A percentile compares a stretch with the other conserved stretches of the same genome.
Conservation (phyloP, 2,113 vertebrate species). For the Tichodroma muraria region DNA sequence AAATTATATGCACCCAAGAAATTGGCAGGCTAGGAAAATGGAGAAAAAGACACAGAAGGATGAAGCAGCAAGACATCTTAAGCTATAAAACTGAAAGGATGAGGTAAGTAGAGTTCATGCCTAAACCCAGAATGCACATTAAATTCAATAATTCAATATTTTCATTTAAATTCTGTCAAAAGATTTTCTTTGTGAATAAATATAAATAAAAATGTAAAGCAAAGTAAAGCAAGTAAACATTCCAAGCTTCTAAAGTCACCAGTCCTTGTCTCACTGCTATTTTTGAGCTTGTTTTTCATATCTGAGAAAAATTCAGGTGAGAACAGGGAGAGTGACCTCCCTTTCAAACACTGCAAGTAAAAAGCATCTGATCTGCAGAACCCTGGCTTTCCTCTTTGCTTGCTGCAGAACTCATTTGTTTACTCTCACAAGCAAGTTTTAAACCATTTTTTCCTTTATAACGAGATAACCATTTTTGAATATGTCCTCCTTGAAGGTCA, state of each 20-base stretch:
- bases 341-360: not conserved
- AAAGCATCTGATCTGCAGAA: not conserved
- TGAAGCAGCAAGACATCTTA: not conserved
- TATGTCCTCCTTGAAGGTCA: not conserved
- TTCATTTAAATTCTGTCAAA: not conserved
- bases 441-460: not conserved
- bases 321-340: not conserved
- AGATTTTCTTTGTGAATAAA: not conserved
- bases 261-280: not conserved
- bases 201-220: not conserved
- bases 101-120: not conserved
- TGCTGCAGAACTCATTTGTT: not conserved
- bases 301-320: not conserved
- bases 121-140: not conserved
- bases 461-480: not conserved
- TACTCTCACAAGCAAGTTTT: not conserved
- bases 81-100: not conserved
- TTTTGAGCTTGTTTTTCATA: not conserved
- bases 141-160: not conserved
- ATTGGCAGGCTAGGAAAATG: not conserved
- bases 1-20: not conserved
- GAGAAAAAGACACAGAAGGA: not conserved
- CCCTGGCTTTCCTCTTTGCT: not conserved
- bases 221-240: not conserved
- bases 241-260: not conserved